Percentiles rank a stretch among this genome's conserved stretches.
These are phyloP conservation scores for Dipodomys merriami DNA, from an alignment of 2,113 vertebrate genomes.

Conservation along the genomic window DNA sequence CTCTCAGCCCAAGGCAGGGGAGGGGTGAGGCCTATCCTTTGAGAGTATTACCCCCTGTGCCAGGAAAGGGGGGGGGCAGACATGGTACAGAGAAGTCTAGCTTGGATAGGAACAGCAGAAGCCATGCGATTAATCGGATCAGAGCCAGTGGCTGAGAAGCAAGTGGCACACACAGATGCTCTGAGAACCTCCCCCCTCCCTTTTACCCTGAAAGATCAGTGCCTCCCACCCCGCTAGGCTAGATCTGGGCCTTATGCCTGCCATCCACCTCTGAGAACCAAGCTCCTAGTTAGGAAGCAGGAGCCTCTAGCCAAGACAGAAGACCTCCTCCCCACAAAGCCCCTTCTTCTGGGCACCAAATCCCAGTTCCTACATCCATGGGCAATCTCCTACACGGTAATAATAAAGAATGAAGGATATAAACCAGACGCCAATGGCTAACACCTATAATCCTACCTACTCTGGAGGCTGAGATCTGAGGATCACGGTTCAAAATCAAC, in stretches of 20 bases:
- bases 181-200: neutral
- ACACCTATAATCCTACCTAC: no score
- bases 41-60: neutral
- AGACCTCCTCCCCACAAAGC: neutral
- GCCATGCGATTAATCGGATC: slow-evolving; percentile 59
- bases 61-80: neutral
- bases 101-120: slow-evolving; percentile 41
- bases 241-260: neutral
- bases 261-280: neutral
- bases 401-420: neutral
- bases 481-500: no score
- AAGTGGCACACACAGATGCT: slow-evolving; percentile 60
- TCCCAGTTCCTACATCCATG: neutral
- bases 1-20: slow-evolving; percentile 39
- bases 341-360: neutral
- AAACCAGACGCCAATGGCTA: no score
- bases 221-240: neutral
- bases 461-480: no score
- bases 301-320: neutral
- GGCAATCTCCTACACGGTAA: neutral
- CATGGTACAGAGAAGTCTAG: slow-evolving; percentile 24
- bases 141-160: slow-evolving; percentile 60
- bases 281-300: neutral
- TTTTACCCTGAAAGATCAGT: neutral
- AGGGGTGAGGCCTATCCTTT: neutral